phyloP scores from a whole-genome alignment of 2,797 vertebrate genomes.

The Buphagus erythrorhynchus region DNA sequence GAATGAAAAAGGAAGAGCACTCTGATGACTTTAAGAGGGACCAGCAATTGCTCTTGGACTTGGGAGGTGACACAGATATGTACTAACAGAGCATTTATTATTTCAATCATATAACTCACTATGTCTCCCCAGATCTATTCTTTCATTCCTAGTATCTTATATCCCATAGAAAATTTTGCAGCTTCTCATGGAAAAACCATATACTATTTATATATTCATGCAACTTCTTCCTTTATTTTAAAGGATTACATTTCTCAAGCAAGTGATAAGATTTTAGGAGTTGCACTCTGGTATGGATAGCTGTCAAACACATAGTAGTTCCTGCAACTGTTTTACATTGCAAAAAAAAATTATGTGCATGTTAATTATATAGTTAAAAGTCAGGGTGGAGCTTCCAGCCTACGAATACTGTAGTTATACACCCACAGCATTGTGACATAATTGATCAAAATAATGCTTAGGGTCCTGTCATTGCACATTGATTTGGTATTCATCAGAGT shows the following conservation, averaged over 20 bases:
- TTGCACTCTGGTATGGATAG: not conserved
- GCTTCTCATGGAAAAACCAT: not conserved
- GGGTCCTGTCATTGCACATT: not conserved
- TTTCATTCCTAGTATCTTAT: not conserved
- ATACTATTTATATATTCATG: not conserved
- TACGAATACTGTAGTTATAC: not conserved
- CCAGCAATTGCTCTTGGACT: not conserved
- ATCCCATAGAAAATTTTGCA: not conserved
- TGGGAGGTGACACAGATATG: not conserved
- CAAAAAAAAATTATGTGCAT: not conserved
- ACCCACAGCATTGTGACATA: not conserved
- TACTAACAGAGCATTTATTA: not conserved
- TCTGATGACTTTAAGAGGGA: not conserved
- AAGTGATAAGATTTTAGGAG: not conserved
- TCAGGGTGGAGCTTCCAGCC: not conserved
- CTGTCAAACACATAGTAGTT: not conserved
- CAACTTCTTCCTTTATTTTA: not conserved
- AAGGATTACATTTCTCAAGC: not conserved
- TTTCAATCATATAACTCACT: not conserved
- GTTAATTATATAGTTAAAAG: constrained; percentile 1
- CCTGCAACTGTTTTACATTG: not conserved
- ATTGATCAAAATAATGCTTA: constrained; percentile 52
- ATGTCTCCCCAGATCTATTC: not conserved
- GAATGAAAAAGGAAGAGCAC: not conserved
- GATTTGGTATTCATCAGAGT: constrained; percentile 45